Base-by-base conservation (phyloP, 2,797 vertebrate species). In the Pristis pectinata region DNA sequence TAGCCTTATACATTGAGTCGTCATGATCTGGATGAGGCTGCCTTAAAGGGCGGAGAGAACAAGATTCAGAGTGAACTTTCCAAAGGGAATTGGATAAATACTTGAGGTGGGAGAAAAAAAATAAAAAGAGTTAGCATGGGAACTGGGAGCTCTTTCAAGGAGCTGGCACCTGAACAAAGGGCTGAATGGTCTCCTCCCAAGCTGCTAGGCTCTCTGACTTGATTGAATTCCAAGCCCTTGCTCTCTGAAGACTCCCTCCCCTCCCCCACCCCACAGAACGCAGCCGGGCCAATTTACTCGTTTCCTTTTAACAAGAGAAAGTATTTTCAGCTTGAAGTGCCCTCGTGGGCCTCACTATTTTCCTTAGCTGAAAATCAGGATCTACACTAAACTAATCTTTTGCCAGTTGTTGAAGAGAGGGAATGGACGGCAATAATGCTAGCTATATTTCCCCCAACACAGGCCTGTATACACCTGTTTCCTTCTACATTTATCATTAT, bases 381-480 rank as follows among this genome's bases (percentile, higher is more conserved):
- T 41, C 59, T 91, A 24, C 87, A 41, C 87, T 3, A 41, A 91
- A 59, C n/a, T 91, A 91, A 67, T 67, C 59, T 37, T 91, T 19
- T 10, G n/a, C 87, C 5, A n/a, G 87, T 41, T 91, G 87, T 41
- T 67, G 61, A 67, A 91, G 87, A 67, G 61, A 91, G 34, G 67
- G 92, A 74, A 76, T 44, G 72, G 92, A 93, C 13, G 44, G 67
- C 64, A 93, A 53, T n/a, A 53, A 34, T 76, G 24, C 70, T 34
- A 67, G 67, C 34, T 53, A 53, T 91, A 53, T 74, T 22, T 76
- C 70, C 70, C 41, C 67, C 92, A 76, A 15, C 41, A 30, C 44
- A 49, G 44, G 70, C 64, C 61, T 67, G 64, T 72, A 70, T 93
- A 41, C 92, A 94, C 92, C 92, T 94, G 92, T 94, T 94, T 74